Evolutionary conservation across 1,140 invertebrate species (phyloP), one percentile per base, ranked within the genome.

Genomic region (Drosophila prosaltans): DNA sequence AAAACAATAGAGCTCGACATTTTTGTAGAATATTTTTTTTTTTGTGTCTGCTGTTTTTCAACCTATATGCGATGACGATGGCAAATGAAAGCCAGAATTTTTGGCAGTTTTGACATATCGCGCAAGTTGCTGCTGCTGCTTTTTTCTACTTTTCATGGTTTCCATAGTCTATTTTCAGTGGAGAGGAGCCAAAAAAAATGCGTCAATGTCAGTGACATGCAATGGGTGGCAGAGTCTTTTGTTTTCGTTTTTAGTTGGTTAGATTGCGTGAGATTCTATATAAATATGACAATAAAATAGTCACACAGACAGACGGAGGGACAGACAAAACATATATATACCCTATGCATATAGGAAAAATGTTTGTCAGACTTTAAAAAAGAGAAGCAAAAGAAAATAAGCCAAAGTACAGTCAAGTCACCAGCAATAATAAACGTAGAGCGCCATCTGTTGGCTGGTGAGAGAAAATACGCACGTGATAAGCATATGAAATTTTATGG

Each of bases 401-500:
- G 16, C 36, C 36, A 59, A 40, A 59, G 57, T 59, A 59, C 57
- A 59, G 57, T 59, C 57, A 51, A 51, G 21, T 21, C 40, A 61
- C 9, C 55, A 76, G 65, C 74, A 61, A 59, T 59, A 59, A 59
- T 59, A 59, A 59, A 59, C 10, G 32, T 55, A 70, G 73, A 71
- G 80, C 70, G 84, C 83, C 83, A 86, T 88, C 76, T 85, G 82
- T 75, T 60, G 81, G 45, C 43, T 39, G 41, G 48, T 60, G 55
- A 30, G 58, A 43, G 39, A 26, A 48, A 36, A 61, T 30, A 82
- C 78, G 84, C 80, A 89, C 85, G 84, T 89, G 84, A 84, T 89
- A 89, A 89, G 84, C 78, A 89, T 89, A 84, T 89, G 78, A 90
- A 89, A 89, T 89, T 89, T 89, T 70, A 89, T 89, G 84, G 84